Evolutionary conservation across 2,113 vertebrate species (phyloP), one percentile per base, ranked within the genome.

Genomic region (Holacanthus passer): DNA sequence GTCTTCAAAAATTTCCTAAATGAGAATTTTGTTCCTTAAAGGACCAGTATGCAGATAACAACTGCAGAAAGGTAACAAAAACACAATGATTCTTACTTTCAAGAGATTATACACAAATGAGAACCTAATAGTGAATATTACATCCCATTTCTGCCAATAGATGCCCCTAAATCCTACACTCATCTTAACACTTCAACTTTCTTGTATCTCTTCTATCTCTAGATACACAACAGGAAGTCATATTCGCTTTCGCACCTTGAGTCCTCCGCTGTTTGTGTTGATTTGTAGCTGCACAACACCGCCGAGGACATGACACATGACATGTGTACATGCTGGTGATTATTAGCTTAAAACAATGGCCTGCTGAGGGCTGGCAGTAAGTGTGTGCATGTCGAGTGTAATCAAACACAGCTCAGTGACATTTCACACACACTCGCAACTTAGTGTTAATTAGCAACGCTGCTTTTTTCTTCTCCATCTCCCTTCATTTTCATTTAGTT

Each of bases 401-500:
- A 39, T 83, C 53, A 50, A 10, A 75, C 68, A 17, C 66, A 63
- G 66, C 65, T 67, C 52, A 4, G 41, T 87, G 69, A 79, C 66
- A 81, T 81, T 85, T 81, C 79, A 48, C 63, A 78, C 62, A 39
- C 16, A 39, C 67, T 62, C 20, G 7, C 43, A 58, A 62, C 72
- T 48, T 13, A 3, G 59, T 77, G 79, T 82, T 91, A 87, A 90
- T 85, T 79, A 86, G 39, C 69, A 32, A 43, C 27, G 6, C 14
- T 43, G 47, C 41, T 63, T 71, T 74, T n/a, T 77, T 32, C 64
- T 16, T 65, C 19, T 22, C 24, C 7, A 6, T 9, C 39, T 37
- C 7, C 64, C 7, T 29, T n/a, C n/a, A n/a, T 27, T 66, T 53
- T 47, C 10, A 39, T 58, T 39, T 67, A 53, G 16, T 78, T 27